phyloP scores from a whole-genome alignment of 2,888 invertebrate species.

The Pelosia muscerda region DNA sequence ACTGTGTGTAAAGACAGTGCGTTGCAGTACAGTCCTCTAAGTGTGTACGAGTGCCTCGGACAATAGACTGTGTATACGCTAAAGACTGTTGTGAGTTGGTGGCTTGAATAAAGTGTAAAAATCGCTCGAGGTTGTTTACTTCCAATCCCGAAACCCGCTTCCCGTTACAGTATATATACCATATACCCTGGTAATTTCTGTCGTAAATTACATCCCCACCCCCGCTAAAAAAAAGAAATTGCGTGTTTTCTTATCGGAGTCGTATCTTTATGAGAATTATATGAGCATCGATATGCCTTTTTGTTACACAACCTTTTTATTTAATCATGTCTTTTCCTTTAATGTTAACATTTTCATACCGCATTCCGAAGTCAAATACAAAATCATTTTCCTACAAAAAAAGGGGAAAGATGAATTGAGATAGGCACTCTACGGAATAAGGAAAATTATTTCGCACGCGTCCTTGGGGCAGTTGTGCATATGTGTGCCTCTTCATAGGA shows the following conservation, averaged over 20 bases:
- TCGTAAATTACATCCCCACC: neutral
- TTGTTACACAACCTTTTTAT: slow-evolving; percentile 10
- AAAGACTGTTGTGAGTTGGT: no score
- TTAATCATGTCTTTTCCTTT: slow-evolving; percentile 3
- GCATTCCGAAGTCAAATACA: slow-evolving; percentile 13
- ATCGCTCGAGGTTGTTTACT: no score
- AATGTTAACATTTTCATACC: slow-evolving; percentile 8
- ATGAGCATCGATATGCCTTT: slow-evolving; percentile 2
- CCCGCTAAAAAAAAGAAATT: neutral
- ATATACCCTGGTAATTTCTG: no score
- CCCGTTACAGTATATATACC: no score
- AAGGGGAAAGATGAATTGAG: slow-evolving; percentile 9
- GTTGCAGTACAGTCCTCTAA: no score
- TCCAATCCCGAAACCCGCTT: no score
- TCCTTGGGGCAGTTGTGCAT: slow-evolving; percentile 2
- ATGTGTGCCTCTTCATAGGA: neutral
- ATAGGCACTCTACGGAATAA: slow-evolving; percentile 9
- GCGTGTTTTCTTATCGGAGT: neutral
- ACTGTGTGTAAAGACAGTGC: no score
- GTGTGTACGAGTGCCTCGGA: no score
- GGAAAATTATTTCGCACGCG: slow-evolving; percentile 5
- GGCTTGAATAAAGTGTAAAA: no score
- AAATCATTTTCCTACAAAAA: slow-evolving; percentile 16
- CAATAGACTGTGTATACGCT: no score
- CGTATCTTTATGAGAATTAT: slow-evolving; percentile 1